Conservation (phyloP, 1,140 invertebrate genomes). For the Wiebesia pumilae region DNA sequence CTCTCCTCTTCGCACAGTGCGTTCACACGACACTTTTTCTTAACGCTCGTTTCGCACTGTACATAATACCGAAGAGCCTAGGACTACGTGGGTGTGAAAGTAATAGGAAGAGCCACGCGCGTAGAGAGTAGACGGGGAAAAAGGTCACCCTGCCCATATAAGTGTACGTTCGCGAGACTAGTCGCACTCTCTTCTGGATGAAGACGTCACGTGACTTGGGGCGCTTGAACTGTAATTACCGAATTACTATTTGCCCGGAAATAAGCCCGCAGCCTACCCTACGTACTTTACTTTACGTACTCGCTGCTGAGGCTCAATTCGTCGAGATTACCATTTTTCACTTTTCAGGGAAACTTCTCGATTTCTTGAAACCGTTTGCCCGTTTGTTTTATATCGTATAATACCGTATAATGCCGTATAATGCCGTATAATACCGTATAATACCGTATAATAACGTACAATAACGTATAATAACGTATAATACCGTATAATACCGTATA, state of each 20-base stretch:
- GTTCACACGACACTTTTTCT: conserved; percentile 45
- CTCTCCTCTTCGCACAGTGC: not conserved
- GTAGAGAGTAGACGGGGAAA: conserved; percentile 25
- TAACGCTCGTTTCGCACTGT: not conserved
- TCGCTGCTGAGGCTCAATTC: too few relatives aligned
- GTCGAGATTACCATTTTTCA: too few relatives aligned
- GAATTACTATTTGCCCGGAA: not conserved
- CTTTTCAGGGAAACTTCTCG: too few relatives aligned
- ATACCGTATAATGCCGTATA: too few relatives aligned
- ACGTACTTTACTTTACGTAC: too few relatives aligned
- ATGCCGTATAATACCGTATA: too few relatives aligned
- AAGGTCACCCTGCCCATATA: conserved; percentile 35
- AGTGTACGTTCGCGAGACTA: not conserved
- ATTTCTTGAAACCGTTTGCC: too few relatives aligned
- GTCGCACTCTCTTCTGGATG: not conserved
- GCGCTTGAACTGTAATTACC: not conserved
- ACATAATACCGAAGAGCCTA: not conserved
- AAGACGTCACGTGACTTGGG: not conserved
- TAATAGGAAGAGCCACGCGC: conserved; percentile 39
- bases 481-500: not conserved
- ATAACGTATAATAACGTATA: too few relatives aligned
- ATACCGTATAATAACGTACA: too few relatives aligned
- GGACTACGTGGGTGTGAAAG: conserved; percentile 21
- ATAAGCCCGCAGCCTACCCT: too few relatives aligned
- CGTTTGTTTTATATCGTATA: too few relatives aligned